Base-by-base conservation (phyloP, 1,140 invertebrate species). In the Popillia japonica region DNA sequence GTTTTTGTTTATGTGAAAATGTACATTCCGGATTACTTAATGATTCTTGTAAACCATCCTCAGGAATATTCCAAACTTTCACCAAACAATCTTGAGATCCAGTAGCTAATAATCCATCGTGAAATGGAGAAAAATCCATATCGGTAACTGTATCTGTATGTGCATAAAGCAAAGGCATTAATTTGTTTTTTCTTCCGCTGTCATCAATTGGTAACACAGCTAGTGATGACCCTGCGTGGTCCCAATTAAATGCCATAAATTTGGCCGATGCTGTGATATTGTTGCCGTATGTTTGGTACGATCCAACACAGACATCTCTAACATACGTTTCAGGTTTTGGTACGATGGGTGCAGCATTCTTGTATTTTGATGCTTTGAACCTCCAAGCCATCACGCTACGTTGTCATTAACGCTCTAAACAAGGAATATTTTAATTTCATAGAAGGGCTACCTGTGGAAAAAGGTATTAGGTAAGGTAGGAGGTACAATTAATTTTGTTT, bases 301-400 rank as follows among this genome's bases (percentile, higher is more conserved):
- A 96, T 3, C 95, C 95, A 72, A 97, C 94, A 83, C 92, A 94
- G 78, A 98, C 92, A 85, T 98, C 96, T 80, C 94, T 90, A 80
- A 98, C 94, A 87, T 95, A 96, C 78, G 94, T 93, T 89, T 98
- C 96, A 79, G 94, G 94, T 86, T 96, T 97, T 9, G 96, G 95
- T 81, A 96, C 93, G 85, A 97, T 96, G 27, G 96, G 96, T 80
- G 95, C 93, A 78, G 96, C 95, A 94, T 98, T 98, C 91, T 98
- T 98, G 87, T 96, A 98, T 87, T 98, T 98, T 76, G 96, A 98
- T 85, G 95, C 95, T 91, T 98, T 98, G 88, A 98, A 98, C 88
- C 96, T 90, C 95, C 96, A 98, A 87, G 95, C 95, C 95, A 96
- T 96, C 82, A 86, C 92, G 22, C 27, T 27, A 68, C 22, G 61